Conservation (phyloP, 64 coral and sea anemone species). For the Dendronephthya gigantea region DNA sequence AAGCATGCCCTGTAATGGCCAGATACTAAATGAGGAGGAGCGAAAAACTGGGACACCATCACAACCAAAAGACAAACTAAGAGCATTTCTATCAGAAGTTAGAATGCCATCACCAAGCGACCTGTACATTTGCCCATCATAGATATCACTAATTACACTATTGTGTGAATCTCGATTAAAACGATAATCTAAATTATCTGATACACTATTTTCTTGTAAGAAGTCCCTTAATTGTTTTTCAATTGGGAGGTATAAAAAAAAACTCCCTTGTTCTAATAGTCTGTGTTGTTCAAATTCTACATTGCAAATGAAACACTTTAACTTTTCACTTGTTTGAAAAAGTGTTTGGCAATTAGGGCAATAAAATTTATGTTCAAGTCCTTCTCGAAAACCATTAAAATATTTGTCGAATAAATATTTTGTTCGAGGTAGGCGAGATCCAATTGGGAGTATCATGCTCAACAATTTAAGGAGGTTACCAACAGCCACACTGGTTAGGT, state of each 20-base stretch:
- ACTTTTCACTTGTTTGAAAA: not conserved
- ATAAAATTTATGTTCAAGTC: not conserved
- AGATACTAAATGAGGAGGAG: not conserved
- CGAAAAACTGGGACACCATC: constrained; percentile 5
- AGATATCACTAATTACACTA: constrained; percentile 3
- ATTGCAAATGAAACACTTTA: not conserved
- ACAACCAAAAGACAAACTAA: not conserved
- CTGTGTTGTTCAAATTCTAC: not conserved
- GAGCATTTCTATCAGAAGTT: not conserved
- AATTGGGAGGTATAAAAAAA: constrained; percentile 5
- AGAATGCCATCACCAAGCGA: not conserved
- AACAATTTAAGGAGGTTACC: constrained; percentile 4
- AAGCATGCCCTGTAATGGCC: constrained; percentile 2
- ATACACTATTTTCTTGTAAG: not conserved
- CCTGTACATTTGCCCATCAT: not conserved
- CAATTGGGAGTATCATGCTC: not conserved
- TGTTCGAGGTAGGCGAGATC: not conserved
- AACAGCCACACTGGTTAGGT: not conserved
- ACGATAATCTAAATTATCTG: not conserved
- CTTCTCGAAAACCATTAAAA: not conserved
- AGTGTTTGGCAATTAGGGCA: not conserved
- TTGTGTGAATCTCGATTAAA: not conserved
- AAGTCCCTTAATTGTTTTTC: not conserved
- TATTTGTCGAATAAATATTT: constrained; percentile 6
- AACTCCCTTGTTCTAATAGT: not conserved